Conservation (phyloP, 2,113 vertebrate species). For the Harpagus bidentatus region DNA sequence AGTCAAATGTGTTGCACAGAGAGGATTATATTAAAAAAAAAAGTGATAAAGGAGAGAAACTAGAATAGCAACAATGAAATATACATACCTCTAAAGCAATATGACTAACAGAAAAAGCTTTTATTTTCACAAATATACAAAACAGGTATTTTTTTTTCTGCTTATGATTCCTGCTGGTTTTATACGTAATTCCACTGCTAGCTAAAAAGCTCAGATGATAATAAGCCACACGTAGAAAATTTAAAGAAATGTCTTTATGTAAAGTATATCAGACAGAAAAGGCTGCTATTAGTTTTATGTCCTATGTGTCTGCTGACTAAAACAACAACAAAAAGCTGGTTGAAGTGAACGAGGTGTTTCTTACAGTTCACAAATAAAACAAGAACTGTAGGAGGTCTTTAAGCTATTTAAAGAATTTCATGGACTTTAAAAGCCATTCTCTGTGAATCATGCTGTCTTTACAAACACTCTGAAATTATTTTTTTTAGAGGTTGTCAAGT, state of each 20-base stretch:
- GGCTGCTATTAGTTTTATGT: neutral
- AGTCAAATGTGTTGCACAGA: neutral
- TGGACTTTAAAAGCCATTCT: conserved; percentile 38
- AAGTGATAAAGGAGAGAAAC: neutral
- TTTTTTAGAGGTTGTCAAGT: conserved; percentile 19
- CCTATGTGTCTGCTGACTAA: neutral
- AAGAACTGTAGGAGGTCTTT: conserved; percentile 19
- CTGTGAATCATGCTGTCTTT: neutral
- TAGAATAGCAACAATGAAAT: neutral
- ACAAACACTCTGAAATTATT: neutral
- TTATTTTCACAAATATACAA: neutral
- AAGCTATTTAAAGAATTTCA: conserved; percentile 51
- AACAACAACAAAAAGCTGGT: neutral
- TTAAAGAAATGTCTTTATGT: neutral
- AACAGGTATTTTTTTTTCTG: neutral
- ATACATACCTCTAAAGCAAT: neutral
- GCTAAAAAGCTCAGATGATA: neutral
- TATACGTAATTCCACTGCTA: neutral
- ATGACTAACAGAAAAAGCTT: neutral
- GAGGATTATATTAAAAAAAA: neutral
- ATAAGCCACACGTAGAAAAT: neutral
- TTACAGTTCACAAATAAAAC: conserved; percentile 39
- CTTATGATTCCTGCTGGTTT: neutral
- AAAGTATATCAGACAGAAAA: neutral
- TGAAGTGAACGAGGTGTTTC: neutral